A percentile compares a stretch with the other conserved stretches of the same genome.
These are phyloP conservation scores for Dione vanillae DNA, from an alignment of 2,888 invertebrate species.

Conservation along the genomic window DNA sequence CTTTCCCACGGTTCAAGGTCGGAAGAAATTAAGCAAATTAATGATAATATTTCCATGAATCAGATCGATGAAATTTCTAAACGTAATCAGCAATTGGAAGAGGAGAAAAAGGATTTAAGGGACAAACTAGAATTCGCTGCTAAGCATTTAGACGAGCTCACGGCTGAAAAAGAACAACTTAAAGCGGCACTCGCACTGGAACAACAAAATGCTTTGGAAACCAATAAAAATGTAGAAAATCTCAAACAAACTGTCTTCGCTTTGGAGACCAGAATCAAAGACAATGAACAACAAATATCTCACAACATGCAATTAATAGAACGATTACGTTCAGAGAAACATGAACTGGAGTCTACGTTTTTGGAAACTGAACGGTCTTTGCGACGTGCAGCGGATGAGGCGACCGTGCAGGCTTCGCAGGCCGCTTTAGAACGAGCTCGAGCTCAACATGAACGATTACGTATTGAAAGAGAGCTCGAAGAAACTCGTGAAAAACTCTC, in stretches of 20 bases:
- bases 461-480: slow-evolving; percentile 86
- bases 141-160: slow-evolving; percentile 64
- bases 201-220: slow-evolving; percentile 57
- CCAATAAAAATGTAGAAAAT: slow-evolving; percentile 60
- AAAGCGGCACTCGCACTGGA: slow-evolving; percentile 59
- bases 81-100: slow-evolving; percentile 63
- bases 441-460: slow-evolving; percentile 87
- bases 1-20: slow-evolving; percentile 73
- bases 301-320: slow-evolving; percentile 62
- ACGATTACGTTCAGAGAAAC: slow-evolving; percentile 67
- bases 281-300: slow-evolving; percentile 63
- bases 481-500: slow-evolving; percentile 80
- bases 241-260: slow-evolving; percentile 57
- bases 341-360: slow-evolving; percentile 71
- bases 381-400: slow-evolving; percentile 88
- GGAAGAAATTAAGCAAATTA: slow-evolving; percentile 75
- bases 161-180: slow-evolving; percentile 63
- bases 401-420: slow-evolving; percentile 89
- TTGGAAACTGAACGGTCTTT: slow-evolving; percentile 82
- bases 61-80: slow-evolving; percentile 74
- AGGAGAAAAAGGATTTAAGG: slow-evolving; percentile 74
- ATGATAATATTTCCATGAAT: slow-evolving; percentile 83
- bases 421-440: slow-evolving; percentile 89
- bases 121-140: slow-evolving; percentile 67
- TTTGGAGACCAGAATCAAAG: slow-evolving; percentile 64